Percentiles rank a stretch among this genome's conserved stretches.
Evolutionary conservation across 1,140 invertebrate species (phyloP).

Genomic region (Drosophila burlai): DNA sequence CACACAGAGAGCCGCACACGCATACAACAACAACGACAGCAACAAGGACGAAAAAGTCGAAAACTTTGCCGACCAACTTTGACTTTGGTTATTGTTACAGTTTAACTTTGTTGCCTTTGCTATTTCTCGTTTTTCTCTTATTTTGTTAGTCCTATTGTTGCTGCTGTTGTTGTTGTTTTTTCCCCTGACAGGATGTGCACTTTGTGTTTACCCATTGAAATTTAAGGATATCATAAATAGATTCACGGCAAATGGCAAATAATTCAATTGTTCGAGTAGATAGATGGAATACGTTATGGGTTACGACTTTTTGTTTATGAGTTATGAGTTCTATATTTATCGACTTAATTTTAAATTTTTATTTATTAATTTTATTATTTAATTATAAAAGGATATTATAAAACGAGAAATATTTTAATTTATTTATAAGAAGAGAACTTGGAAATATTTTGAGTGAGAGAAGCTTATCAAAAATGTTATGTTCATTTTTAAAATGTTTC

Average conservation of each 20-base stretch:
- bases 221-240: conserved; percentile 4
- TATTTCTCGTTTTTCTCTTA: conserved; percentile 44
- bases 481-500: not conserved
- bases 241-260: conserved; percentile 6
- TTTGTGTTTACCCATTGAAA: conserved; percentile 23
- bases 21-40: conserved; percentile 30
- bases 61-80: conserved; percentile 82
- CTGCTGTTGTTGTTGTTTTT: conserved; percentile 6
- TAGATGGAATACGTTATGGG: not conserved
- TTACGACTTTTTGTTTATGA: not conserved
- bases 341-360: not conserved
- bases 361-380: not conserved
- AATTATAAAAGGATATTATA: not conserved
- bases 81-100: conserved; percentile 83
- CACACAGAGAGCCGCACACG: conserved; percentile 19
- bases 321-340: not conserved
- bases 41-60: conserved; percentile 47
- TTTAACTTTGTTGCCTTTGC: conserved; percentile 75
- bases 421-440: not conserved
- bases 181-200: conserved; percentile 35
- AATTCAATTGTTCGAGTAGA: conserved; percentile 12
- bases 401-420: not conserved
- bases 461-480: not conserved
- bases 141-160: conserved; percentile 18
- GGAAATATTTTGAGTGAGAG: not conserved